These are phyloP conservation scores for Troides aeacus DNA, from an alignment of 2,888 invertebrate species.

Conservation along the genomic window DNA sequence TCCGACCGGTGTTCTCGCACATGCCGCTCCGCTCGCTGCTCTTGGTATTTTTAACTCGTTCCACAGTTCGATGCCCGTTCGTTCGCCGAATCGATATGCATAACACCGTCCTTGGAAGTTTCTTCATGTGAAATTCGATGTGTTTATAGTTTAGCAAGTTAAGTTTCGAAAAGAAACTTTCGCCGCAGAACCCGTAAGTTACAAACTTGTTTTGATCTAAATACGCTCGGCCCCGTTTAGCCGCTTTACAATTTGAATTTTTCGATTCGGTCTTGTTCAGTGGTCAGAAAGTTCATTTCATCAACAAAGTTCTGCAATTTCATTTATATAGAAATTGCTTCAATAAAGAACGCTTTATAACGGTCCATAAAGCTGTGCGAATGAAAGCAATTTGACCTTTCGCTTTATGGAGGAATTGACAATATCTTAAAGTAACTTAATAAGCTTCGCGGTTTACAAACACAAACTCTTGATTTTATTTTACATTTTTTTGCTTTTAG, in stretches of 20 bases:
- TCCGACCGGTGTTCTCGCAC: slow-evolving; percentile 75
- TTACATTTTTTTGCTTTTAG: too few relatives aligned
- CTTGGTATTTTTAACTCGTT: slow-evolving; percentile 78
- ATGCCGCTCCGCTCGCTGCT: slow-evolving; percentile 70
- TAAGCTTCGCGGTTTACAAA: background rate
- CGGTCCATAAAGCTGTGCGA: slow-evolving; percentile 53
- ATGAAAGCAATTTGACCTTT: slow-evolving; percentile 63
- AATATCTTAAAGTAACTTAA: slow-evolving; percentile 48
- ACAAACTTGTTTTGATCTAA: slow-evolving; percentile 56
- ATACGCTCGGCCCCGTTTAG: slow-evolving; percentile 43
- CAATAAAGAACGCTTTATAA: slow-evolving; percentile 60
- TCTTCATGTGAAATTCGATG: slow-evolving; percentile 56
- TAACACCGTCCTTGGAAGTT: slow-evolving; percentile 69
- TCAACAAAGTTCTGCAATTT: slow-evolving; percentile 39
- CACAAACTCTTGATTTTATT: too few relatives aligned
- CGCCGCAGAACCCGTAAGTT: slow-evolving; percentile 56
- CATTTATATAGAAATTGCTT: slow-evolving; percentile 51
- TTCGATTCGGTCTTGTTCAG: slow-evolving; percentile 51
- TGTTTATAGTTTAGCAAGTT: slow-evolving; percentile 49
- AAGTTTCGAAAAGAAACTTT: slow-evolving; percentile 46
- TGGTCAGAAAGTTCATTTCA: slow-evolving; percentile 34
- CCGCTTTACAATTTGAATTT: slow-evolving; percentile 46
- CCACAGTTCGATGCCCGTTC: slow-evolving; percentile 77
- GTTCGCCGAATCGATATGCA: slow-evolving; percentile 75
- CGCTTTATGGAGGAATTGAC: slow-evolving; percentile 47